phyloP scores from a whole-genome alignment of 2,113 vertebrate genomes.

The Triplophysa tibetana region DNA sequence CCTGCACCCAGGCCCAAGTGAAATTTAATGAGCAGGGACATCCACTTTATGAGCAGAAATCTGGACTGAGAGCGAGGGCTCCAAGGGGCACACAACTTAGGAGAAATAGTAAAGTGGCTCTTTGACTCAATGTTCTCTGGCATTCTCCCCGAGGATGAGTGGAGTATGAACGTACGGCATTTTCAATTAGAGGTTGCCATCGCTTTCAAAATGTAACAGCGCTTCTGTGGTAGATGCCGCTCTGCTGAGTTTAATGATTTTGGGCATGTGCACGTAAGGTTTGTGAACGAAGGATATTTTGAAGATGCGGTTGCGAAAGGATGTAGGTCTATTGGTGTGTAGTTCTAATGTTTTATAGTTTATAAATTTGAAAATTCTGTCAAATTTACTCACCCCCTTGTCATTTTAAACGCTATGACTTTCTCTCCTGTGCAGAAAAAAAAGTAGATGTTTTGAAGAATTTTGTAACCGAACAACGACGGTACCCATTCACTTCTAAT shows the following conservation, averaged over 20 bases:
- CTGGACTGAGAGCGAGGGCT: constrained; percentile 33
- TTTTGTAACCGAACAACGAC: too few species aligned
- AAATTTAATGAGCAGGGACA: constrained; percentile 54
- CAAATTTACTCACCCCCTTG: too few species aligned
- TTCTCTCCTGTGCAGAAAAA: too few species aligned
- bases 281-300: background rate
- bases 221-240: background rate
- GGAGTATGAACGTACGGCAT: constrained; percentile 7
- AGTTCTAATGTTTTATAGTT: too few species aligned
- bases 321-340: background rate
- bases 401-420: too few species aligned
- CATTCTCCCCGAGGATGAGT: constrained; percentile 26
- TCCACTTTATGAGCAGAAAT: constrained; percentile 41
- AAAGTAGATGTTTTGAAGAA: too few species aligned
- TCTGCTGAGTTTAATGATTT: background rate
- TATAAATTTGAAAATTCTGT: too few species aligned
- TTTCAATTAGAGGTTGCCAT: constrained; percentile 35
- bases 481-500: too few species aligned
- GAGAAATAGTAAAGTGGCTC: constrained; percentile 42
- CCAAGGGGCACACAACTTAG: constrained; percentile 26
- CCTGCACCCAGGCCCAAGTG: constrained; percentile 47
- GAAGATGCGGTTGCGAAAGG: background rate
- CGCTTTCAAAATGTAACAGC: constrained; percentile 23
- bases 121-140: constrained; percentile 39
- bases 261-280: background rate